Conservation (phyloP, 2,113 vertebrate species). For the Mohoua ochrocephala region DNA sequence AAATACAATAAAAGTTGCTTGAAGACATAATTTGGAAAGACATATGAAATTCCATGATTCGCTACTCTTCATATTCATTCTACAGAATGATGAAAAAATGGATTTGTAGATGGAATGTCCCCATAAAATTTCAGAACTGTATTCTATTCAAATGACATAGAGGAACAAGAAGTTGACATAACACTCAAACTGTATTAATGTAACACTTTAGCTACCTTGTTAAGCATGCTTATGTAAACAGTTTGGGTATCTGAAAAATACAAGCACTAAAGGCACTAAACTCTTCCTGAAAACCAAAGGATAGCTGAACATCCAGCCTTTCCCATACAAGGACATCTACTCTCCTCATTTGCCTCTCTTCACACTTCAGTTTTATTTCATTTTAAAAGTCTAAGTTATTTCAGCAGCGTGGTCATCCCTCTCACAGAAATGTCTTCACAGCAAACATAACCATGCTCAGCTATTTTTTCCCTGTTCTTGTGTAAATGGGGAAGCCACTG, state of each 20-base stretch:
- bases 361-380: neutral
- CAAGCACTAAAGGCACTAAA: neutral
- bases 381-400: neutral
- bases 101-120: neutral
- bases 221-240: neutral
- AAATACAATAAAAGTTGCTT: neutral
- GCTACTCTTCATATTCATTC: neutral
- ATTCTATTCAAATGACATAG: neutral
- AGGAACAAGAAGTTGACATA: neutral
- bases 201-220: neutral
- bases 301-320: neutral
- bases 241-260: neutral
- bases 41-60: accelerated
- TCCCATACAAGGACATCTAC: neutral
- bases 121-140: neutral
- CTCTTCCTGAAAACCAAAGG: neutral
- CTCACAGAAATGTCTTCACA: neutral
- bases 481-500: neutral
- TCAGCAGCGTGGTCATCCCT: neutral
- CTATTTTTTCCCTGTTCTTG: neutral
- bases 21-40: neutral
- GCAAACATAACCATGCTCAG: neutral
- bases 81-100: neutral
- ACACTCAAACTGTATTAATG: neutral
- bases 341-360: neutral